Evolutionary conservation across 2,888 invertebrate genomes (phyloP).

Genomic region (Quadroppia sp.): DNA sequence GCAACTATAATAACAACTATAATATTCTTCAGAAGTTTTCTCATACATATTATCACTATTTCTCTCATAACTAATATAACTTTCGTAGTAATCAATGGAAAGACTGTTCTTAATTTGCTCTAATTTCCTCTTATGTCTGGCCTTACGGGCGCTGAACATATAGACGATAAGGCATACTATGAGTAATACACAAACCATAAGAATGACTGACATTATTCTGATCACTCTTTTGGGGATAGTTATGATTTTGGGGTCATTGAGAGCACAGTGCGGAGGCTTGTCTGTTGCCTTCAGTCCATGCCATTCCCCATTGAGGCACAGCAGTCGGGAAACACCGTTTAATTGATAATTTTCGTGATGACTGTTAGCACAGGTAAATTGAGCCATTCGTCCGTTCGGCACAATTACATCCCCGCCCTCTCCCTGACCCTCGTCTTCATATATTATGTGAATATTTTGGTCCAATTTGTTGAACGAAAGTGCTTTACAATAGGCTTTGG

Average conservation of each 20-base stretch:
- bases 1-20: background rate
- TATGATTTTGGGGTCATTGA: background rate
- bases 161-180: background rate
- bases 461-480: background rate
- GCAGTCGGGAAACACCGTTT: background rate
- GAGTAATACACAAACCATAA: background rate
- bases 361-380: background rate
- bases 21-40: background rate
- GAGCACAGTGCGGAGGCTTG: background rate
- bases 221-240: background rate
- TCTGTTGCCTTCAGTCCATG: background rate
- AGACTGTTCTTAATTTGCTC: background rate
- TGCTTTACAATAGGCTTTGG: background rate
- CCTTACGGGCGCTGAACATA: background rate
- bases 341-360: background rate
- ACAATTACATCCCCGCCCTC: background rate
- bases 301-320: constrained; percentile 14
- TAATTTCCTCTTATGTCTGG: background rate
- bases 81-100: background rate
- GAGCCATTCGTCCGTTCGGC: constrained; percentile 4
- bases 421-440: background rate
- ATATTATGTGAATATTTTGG: background rate
- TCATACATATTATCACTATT: background rate
- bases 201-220: background rate
- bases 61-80: background rate